Evolutionary conservation across 2,888 invertebrate genomes (phyloP).

Genomic region (Oasisia sp.): DNA sequence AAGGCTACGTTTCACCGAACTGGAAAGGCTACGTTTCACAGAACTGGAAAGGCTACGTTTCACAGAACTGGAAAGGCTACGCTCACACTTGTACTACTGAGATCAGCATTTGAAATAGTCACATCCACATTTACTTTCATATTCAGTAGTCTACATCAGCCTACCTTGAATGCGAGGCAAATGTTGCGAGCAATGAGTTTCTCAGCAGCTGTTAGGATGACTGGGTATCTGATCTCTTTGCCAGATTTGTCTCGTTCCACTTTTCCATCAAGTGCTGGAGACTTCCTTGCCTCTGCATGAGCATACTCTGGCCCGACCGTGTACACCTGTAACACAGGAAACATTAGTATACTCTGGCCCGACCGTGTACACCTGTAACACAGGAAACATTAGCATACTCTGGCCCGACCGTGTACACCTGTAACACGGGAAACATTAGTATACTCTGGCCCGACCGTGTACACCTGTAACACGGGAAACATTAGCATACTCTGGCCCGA

Average conservation of each 20-base stretch:
- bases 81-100: not conserved
- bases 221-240: slow-evolving; percentile 96
- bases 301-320: slow-evolving; percentile 99
- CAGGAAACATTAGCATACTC: slow-evolving; percentile 83
- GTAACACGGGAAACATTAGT: slow-evolving; percentile 77
- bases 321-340: slow-evolving; percentile 78
- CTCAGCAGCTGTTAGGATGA: slow-evolving; percentile 95
- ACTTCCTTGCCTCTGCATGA: slow-evolving; percentile 98
- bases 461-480: slow-evolving; percentile 75
- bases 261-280: slow-evolving; percentile 97
- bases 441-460: slow-evolving; percentile 99
- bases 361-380: slow-evolving; percentile 96
- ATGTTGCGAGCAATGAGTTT: slow-evolving; percentile 98
- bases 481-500: slow-evolving; percentile 95
- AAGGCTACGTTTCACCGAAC: no score
- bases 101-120: not conserved
- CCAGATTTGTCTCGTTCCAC: slow-evolving; percentile 98
- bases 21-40: no score
- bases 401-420: slow-evolving; percentile 1
- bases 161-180: slow-evolving; percentile 73
- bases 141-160: slow-evolving; percentile 8
- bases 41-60: no score
- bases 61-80: no score
- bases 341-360: slow-evolving; percentile 99
- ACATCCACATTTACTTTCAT: not conserved